These are phyloP conservation scores for Tuta absoluta DNA, from an alignment of 2,888 invertebrate species.

Conservation along the genomic window DNA sequence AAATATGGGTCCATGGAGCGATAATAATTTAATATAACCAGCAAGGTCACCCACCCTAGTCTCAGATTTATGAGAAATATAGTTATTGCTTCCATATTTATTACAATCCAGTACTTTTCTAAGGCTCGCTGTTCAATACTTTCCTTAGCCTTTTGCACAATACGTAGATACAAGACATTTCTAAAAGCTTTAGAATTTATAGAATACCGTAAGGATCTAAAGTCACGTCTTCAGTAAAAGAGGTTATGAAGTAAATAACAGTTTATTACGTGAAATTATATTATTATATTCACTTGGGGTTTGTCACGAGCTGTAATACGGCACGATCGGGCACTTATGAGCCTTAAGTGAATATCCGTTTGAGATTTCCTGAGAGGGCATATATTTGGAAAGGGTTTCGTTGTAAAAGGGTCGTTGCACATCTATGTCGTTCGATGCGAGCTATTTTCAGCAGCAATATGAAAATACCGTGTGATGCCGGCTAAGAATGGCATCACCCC, in stretches of 20 bases:
- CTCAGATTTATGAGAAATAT: background rate
- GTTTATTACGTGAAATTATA: constrained; percentile 61
- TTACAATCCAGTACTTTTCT: background rate
- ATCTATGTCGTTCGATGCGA: too few species aligned
- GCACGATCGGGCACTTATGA: constrained; percentile 46
- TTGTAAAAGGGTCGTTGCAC: too few species aligned
- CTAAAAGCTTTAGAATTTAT: constrained; percentile 20
- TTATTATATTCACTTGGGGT: constrained; percentile 69
- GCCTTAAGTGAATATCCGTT: constrained; percentile 51
- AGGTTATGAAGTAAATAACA: constrained; percentile 55
- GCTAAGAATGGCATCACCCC: too few species aligned
- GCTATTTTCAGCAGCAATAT: too few species aligned
- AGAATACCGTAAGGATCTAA: constrained; percentile 21
- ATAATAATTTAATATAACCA: background rate
- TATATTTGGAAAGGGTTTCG: constrained; percentile 7
- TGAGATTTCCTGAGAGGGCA: constrained; percentile 12
- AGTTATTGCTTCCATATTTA: background rate
- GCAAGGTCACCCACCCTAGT: constrained; percentile 7
- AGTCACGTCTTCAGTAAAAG: constrained; percentile 54
- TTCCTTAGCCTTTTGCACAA: constrained; percentile 4
- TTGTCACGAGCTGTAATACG: constrained; percentile 59
- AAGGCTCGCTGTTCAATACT: background rate
- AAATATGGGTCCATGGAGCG: background rate
- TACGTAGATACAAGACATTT: constrained; percentile 22
- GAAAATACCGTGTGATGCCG: too few species aligned